Conservation (phyloP, 2,888 invertebrate genomes). For the Epirrhoe tristata region DNA sequence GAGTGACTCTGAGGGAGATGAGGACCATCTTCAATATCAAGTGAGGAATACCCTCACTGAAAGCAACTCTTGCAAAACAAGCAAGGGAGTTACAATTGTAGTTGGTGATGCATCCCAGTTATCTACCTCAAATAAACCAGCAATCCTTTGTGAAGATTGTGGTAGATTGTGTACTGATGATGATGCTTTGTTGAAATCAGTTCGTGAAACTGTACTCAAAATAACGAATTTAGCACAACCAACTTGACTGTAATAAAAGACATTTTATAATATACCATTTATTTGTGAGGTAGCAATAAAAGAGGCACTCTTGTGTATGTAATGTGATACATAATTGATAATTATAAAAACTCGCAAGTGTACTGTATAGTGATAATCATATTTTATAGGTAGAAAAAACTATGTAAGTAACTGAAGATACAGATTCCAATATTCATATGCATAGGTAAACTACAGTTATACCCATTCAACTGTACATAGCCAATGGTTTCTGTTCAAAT, state of each 20-base stretch:
- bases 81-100: slow-evolving; percentile 83
- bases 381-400: not conserved
- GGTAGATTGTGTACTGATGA: slow-evolving; percentile 91
- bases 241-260: slow-evolving; percentile 41
- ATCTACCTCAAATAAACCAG: slow-evolving; percentile 79
- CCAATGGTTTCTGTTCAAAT: not conserved
- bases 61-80: slow-evolving; percentile 74
- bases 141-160: slow-evolving; percentile 89
- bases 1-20: slow-evolving; percentile 75
- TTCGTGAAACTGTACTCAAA: slow-evolving; percentile 56
- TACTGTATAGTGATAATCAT: not conserved
- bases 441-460: not conserved
- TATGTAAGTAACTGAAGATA: not conserved
- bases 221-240: slow-evolving; percentile 55
- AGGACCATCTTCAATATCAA: slow-evolving; percentile 55
- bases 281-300: slow-evolving; percentile 18
- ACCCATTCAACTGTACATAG: not conserved
- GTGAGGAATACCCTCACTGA: slow-evolving; percentile 46
- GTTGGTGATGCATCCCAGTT: slow-evolving; percentile 78
- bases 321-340: slow-evolving; percentile 12
- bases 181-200: slow-evolving; percentile 63
- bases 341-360: slow-evolving; percentile 8
- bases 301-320: slow-evolving; percentile 3
- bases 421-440: not conserved
- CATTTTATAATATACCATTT: slow-evolving; percentile 14